Conservation (phyloP, 2,797 vertebrate genomes). For the Sebastes hopkinsi region DNA sequence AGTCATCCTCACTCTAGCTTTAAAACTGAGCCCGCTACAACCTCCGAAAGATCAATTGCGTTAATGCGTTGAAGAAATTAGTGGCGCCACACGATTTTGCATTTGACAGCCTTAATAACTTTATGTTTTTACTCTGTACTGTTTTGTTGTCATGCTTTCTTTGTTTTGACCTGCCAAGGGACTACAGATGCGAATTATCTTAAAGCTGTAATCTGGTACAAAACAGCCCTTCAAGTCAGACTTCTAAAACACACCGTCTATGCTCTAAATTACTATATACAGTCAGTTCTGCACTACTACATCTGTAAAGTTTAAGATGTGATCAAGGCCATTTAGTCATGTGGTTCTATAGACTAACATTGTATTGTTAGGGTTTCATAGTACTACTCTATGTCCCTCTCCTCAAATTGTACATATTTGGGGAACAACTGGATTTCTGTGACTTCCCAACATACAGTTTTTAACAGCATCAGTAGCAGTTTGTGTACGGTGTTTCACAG, state of each 20-base stretch:
- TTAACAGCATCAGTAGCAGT: no score
- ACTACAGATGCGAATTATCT: no score
- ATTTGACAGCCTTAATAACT: no score
- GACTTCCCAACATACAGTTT: neutral
- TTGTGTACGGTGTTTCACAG: neutral
- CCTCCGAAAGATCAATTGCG: no score
- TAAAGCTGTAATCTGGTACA: no score
- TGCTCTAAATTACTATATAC: neutral
- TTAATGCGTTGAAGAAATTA: no score
- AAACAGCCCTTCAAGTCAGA: neutral
- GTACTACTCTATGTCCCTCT: neutral
- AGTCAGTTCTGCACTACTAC: neutral
- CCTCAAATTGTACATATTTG: neutral
- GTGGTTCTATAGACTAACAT: neutral
- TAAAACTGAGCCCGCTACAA: no score
- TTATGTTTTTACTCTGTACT: no score
- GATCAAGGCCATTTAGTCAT: neutral
- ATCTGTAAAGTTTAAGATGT: neutral
- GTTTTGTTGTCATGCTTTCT: no score
- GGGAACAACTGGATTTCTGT: neutral
- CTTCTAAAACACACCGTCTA: neutral
- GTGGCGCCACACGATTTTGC: no score
- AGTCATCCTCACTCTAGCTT: no score
- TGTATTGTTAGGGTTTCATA: neutral
- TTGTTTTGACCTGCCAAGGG: no score